Evolutionary conservation across 2,113 vertebrate genomes (phyloP), one percentile per base, ranked within the genome.

Genomic region (Poeciliopsis occidentalis): DNA sequence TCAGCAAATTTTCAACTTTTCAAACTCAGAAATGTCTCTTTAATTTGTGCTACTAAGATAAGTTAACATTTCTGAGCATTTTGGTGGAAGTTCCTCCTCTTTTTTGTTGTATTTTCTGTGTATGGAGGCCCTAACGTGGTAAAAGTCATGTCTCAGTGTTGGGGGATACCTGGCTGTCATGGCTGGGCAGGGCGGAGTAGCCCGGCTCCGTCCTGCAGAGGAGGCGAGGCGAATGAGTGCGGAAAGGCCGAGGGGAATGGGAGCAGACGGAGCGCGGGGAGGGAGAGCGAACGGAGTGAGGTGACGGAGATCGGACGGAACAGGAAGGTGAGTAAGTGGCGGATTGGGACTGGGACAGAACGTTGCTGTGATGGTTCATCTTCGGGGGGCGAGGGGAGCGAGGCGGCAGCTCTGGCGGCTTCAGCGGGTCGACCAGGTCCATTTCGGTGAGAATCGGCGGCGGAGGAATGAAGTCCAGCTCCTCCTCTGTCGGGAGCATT

Each of bases 241-340:
- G 90, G 86, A 91, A 91, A 70, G 92, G 93, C 7, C 89, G 88
- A 0, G 94, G 92, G 32, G 94, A 94, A 65, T 92, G 93, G 51
- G 94, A 94, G 74, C 92, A 93, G 6, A 91, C 73, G 37, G 94
- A 94, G 10, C 88, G 92, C 15, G 93, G 93, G 0, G 94, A 94
- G 44, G 93, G 94, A 2, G 94, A 94, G 3, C 87, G 88, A 74
- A 91, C 51, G 47, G 93, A 94, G 64, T 70, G 91, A 1, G 94
- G 92, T 0, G 94, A 94, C 0, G 90, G 93, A 15, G 92, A 94
- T 5, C 92, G 92, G 77, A 87, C 15, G 4, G 93, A 94, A 0
- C 91, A 90, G 19, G 90, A 76, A 4, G 92, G 89, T 0, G 95
- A 92, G 81, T 94, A 69, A 4, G 89, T 72, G 84, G 81, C 8